Evolutionary conservation across 2,888 invertebrate species (phyloP).

Genomic region (Prosopocoilus inquinatus): DNA sequence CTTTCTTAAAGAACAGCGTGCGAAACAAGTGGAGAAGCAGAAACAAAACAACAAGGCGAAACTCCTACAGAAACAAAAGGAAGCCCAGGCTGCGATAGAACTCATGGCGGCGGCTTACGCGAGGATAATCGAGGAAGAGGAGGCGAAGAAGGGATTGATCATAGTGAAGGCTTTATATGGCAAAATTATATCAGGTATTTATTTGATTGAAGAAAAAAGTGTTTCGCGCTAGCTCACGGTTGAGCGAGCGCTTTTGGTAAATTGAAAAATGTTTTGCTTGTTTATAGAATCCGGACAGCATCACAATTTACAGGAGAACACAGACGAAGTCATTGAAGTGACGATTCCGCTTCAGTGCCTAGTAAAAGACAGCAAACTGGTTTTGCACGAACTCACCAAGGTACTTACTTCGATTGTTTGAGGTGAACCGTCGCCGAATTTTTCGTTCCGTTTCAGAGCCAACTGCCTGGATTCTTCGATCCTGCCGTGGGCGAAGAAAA

Average conservation of each 20-base stretch:
- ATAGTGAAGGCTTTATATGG: constrained; percentile 84
- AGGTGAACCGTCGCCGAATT: background rate
- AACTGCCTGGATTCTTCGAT: constrained; percentile 95
- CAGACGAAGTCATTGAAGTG: constrained; percentile 76
- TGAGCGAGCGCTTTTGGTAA: background rate
- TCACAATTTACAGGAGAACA: constrained; percentile 32
- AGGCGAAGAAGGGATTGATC: constrained; percentile 77
- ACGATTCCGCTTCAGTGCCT: constrained; percentile 94
- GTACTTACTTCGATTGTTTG: constrained; percentile 52
- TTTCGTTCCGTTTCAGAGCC: constrained; percentile 65
- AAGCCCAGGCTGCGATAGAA: constrained; percentile 83
- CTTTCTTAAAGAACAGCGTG: constrained; percentile 72
- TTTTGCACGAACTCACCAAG: constrained; percentile 82
- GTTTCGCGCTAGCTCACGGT: background rate
- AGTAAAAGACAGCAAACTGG: constrained; percentile 85
- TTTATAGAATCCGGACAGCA: constrained; percentile 31
- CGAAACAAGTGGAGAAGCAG: constrained; percentile 77
- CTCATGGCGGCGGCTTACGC: constrained; percentile 90
- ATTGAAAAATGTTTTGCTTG: background rate
- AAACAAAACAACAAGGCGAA: constrained; percentile 76
- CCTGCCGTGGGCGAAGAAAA: constrained; percentile 93
- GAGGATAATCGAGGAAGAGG: constrained; percentile 79
- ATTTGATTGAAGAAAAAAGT: too few species aligned
- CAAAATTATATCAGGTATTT: constrained; percentile 54
- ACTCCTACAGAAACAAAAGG: constrained; percentile 75